Percentiles rank a stretch among this genome's conserved stretches.
Evolutionary conservation across 2,888 invertebrate species (phyloP).

Genomic region (Tyria jacobaeae): DNA sequence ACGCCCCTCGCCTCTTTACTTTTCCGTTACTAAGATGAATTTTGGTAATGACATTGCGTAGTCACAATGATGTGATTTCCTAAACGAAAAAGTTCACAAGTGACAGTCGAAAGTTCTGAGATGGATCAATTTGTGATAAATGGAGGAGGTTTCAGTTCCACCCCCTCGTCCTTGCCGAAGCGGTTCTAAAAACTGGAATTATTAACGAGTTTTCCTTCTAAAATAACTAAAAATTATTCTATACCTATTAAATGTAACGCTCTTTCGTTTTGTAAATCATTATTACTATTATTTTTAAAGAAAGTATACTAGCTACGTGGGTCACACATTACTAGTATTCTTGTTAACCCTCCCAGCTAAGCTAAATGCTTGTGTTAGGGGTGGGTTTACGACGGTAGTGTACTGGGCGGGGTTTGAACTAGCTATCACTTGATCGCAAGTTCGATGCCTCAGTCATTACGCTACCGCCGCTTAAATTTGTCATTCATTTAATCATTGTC

Average conservation of each 20-base stretch:
- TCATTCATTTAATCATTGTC: slow-evolving; percentile 16
- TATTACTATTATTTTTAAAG: no score
- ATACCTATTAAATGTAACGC: slow-evolving; percentile 44
- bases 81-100: slow-evolving; percentile 74
- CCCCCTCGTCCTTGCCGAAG: slow-evolving; percentile 51
- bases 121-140: slow-evolving; percentile 78
- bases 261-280: no score
- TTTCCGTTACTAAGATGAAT: slow-evolving; percentile 50
- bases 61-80: slow-evolving; percentile 57
- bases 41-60: slow-evolving; percentile 60
- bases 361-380: no score
- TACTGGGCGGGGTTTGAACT: no score
- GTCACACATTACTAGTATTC: no score
- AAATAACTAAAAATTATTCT: slow-evolving; percentile 40
- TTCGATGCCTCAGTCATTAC: no score
- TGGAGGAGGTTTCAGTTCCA: slow-evolving; percentile 62
- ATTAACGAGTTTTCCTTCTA: slow-evolving; percentile 56
- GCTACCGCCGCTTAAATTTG: background rate
- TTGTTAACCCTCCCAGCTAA: no score
- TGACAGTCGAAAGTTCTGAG: slow-evolving; percentile 67
- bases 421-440: no score
- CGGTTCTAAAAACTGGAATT: slow-evolving; percentile 59
- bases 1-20: slow-evolving; percentile 29
- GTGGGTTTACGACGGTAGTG: no score
- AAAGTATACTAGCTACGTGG: no score